These are phyloP conservation scores for Acanthosepion lycidas DNA, from an alignment of 2,888 invertebrate genomes.

Conservation along the genomic window DNA sequence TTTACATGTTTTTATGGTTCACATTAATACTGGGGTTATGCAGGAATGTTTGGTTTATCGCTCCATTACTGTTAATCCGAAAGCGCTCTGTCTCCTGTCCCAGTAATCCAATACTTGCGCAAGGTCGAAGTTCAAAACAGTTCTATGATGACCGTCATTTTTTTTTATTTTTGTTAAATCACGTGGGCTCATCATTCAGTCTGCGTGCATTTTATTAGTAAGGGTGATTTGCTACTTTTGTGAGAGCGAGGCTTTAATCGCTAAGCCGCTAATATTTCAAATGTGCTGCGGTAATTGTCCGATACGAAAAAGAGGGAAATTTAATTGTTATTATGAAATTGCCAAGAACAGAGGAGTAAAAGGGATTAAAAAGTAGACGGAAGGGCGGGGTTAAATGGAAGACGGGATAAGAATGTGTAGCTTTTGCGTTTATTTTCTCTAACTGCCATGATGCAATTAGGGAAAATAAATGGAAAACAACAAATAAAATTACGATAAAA, in stretches of 20 bases:
- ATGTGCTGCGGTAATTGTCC: background rate
- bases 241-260: background rate
- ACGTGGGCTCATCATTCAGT: too few relatives aligned
- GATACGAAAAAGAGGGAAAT: too few relatives aligned
- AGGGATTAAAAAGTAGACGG: background rate
- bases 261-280: background rate
- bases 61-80: background rate
- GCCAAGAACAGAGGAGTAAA: background rate
- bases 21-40: too few relatives aligned
- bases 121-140: background rate
- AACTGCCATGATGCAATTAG: too few relatives aligned
- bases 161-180: background rate
- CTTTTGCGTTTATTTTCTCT: too few relatives aligned
- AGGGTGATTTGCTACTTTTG: background rate
- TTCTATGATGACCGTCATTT: too few relatives aligned
- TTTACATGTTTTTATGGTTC: too few relatives aligned
- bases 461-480: too few relatives aligned
- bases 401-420: background rate
- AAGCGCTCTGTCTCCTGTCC: background rate
- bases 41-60: too few relatives aligned
- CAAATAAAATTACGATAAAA: too few relatives aligned
- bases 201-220: background rate
- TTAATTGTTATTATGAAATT: background rate
- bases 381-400: background rate
- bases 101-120: background rate